phyloP scores from a whole-genome alignment of 2,888 invertebrate genomes.

The Phrixothrix hirtus region DNA sequence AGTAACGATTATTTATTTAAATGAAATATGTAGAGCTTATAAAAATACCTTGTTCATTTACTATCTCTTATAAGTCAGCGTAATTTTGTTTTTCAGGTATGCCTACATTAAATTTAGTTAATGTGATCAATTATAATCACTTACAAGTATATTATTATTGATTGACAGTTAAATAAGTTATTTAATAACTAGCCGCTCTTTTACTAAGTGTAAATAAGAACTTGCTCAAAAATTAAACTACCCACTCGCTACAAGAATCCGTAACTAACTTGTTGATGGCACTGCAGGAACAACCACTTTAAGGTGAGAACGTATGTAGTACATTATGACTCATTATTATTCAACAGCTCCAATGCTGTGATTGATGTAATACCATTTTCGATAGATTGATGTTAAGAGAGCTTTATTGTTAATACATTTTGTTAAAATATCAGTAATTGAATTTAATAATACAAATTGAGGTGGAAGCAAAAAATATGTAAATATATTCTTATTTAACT shows the following conservation, averaged over 20 bases:
- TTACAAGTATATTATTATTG: too few species aligned
- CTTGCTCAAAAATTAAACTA: conserved; percentile 3
- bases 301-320: neutral
- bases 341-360: neutral
- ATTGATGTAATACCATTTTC: neutral
- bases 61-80: too few species aligned
- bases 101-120: too few species aligned
- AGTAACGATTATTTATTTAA: too few species aligned
- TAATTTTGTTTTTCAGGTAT: too few species aligned
- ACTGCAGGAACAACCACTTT: neutral
- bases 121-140: too few species aligned
- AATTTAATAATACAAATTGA: neutral
- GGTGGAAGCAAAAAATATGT: neutral
- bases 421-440: neutral
- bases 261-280: conserved; percentile 2
- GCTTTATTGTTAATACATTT: neutral
- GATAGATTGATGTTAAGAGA: neutral
- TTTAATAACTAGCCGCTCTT: neutral
- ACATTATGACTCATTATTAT: conserved; percentile 1
- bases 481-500: neutral
- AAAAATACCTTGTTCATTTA: too few species aligned
- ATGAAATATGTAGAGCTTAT: too few species aligned
- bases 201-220: conserved; percentile 1
- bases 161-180: too few species aligned
- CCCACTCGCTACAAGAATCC: conserved; percentile 11